A percentile compares a stretch with the other conserved stretches of the same genome.
Conservation (phyloP, 2,888 invertebrate species). For the Clepsis dumicolana region DNA sequence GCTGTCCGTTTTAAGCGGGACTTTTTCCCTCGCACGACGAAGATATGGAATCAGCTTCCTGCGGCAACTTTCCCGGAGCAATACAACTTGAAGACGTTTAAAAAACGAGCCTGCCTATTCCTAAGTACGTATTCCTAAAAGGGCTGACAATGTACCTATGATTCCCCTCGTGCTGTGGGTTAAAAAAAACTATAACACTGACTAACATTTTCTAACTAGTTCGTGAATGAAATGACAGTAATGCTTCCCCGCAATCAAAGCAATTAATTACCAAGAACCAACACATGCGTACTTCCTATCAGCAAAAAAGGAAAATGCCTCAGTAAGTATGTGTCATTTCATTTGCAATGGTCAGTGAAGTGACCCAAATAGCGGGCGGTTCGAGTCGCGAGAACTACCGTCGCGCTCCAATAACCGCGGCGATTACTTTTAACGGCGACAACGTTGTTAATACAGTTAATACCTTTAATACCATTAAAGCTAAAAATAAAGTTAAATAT, state of each 20-base stretch:
- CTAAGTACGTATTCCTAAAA: too few relatives aligned
- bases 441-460: not conserved
- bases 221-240: not conserved
- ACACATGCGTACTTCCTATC: not conserved
- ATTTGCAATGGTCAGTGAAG: not conserved
- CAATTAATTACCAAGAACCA: not conserved
- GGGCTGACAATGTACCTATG: too few relatives aligned
- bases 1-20: too few relatives aligned
- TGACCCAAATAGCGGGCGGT: not conserved
- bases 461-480: not conserved
- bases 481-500: not conserved
- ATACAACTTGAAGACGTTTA: too few relatives aligned
- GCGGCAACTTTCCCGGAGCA: too few relatives aligned
- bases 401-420: conserved; percentile 10
- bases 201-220: not conserved
- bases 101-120: too few relatives aligned
- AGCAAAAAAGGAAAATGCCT: not conserved
- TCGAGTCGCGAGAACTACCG: conserved; percentile 8
- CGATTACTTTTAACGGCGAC: not conserved
- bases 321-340: not conserved
- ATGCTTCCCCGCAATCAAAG: not conserved
- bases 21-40: too few relatives aligned
- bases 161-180: too few relatives aligned
- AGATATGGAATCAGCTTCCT: too few relatives aligned
- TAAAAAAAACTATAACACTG: not conserved